Evolutionary conservation across 1,140 invertebrate species (phyloP), one percentile per base, ranked within the genome.

Genomic region (Sitodiplosis mosellana): DNA sequence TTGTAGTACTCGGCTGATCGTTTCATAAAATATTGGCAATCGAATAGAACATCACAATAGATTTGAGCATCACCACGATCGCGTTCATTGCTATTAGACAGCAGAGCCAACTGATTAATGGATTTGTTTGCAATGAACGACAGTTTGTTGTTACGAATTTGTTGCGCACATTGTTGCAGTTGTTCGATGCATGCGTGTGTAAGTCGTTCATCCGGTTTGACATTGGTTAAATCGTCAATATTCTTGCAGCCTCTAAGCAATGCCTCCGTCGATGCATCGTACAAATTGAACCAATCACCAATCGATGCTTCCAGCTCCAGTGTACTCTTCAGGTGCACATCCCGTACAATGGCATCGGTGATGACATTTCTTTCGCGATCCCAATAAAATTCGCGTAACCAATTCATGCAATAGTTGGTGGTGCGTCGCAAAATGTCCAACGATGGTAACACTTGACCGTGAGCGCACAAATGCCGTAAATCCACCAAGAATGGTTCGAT

Each of bases 401-500:
- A 64, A 1, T 57, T 49, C 11, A 64, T 18, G 22, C 62, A 64
- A 21, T 57, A 54, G 2, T 43, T 15, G 0, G 56, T 47, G 2
- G 60, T 56, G 14, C 47, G 51, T 0, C 61, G 49, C 4, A 64
- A 20, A 1, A 64, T 52, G 3, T 50, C 10, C 5, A 54, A 44
- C 0, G 59, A 54, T 0, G 61, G 61, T 12, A 64, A 37, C 8
- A 54, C 52, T n/a, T 60, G 57, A 6, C 61, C 62, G 18, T 64
- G 62, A 1, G 62, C 54, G 45, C 61, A 64, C 21, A 59, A 47
- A 45, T 64, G 62, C 10, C 62, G 45, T 10, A 64, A 47, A 46
- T 64, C 62, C 0, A 64, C 60, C 0, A 64, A 51, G 42, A 64
- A 64, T 1, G 61, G 56, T 17, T 56, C 52, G 10, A 64, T 45